Base-by-base conservation (phyloP, 2,797 vertebrate species). In the Schizopygopsis pylzovi region DNA sequence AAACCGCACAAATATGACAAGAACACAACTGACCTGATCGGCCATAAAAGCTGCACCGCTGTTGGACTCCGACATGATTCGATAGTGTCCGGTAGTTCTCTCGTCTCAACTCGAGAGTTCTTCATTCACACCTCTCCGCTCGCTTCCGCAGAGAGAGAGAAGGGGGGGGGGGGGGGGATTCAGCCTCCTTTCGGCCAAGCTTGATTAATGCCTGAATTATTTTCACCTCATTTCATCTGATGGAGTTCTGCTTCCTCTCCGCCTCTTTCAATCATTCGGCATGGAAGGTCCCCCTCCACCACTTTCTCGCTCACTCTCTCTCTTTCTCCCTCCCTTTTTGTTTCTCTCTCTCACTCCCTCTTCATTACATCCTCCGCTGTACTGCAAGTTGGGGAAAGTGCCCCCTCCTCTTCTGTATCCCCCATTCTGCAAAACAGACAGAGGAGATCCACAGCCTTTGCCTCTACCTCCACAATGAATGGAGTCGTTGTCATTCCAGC, bases 211-310 rank as follows among this genome's bases (percentile, higher is more conserved):
- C 94, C 94, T 94, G 94, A 95, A 96, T 96, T 96, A 96, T 95
- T 95, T 96, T 95, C 95, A 96, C 95, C 95, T 96, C 95, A 96
- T 96, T 96, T 96, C 95, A 95, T 96, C 95, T 95, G 94, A 96
- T 95, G 94, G 93, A 95, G 94, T 93, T 95, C 93, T 92, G 94
- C 93, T 96, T 96, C 95, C 95, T 95, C 94, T 96, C 95, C 92
- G 94, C 95, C 95, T 96, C 94, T 93, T 95, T 95, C 92, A 92
- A 94, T 96, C 95, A 96, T 95, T 96, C 94, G 91, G 93, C 94
- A 93, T 95, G 94, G 95, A 95, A 93, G 93, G 78, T 81, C 67
- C 84, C 84, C 84, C 83, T 85, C 84, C 84, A 79, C 84, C 72
- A 84, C 91, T 91, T 92, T 88, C 92, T 92, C 91, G 89, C 93